Base-by-base conservation (phyloP, 2,113 vertebrate species). In the Menidia beryllina region DNA sequence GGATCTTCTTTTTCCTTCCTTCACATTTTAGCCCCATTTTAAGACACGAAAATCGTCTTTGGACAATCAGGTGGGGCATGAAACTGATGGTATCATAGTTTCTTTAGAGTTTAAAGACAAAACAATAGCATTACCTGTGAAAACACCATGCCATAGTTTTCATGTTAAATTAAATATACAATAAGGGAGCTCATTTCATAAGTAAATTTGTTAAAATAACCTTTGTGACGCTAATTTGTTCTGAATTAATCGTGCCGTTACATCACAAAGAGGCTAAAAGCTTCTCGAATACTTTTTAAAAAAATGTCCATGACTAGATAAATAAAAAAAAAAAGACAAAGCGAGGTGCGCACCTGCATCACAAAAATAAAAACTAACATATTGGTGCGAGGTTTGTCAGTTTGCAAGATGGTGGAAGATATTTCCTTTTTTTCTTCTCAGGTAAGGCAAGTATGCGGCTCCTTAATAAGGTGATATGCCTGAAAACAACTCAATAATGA, bases 51-150 rank as follows among this genome's bases (percentile, higher is more conserved):
- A n/a, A n/a, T n/a, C n/a, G n/a, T 87, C 79, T 84, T 79, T 82
- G 79, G 78, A 69, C 2, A 7, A 39, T 54, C 48, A 17, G 72
- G 15, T 30, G 55, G 57, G 8, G 39, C n/a, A n/a, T 12, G 14
- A 41, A 41, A 41, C 39, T 34, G 30, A 34, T 34, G 30, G 5
- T 6, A 34, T 34, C 7, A 34, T 2, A 34, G 7, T 34, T 34
- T 34, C 30, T 55, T 19, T 72, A 81, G 57, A 67, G 53, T 62
- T 63, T 24, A 41, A 62, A 71, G 60, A 19, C 9, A 34, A 34
- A 34, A 34, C 2, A 38, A 48, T 19, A 70, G 4, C 21, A 14
- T 48, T 8, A 47, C 20, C 52, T 38, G 26, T 8, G 49, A n/a
- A n/a, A n/a, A n/a, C n/a, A n/a, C n/a, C 25, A 47, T 61, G 12